Percentiles rank a stretch among this genome's conserved stretches.
Conservation (phyloP, 1,140 invertebrate species). For the Myzus persicae region DNA sequence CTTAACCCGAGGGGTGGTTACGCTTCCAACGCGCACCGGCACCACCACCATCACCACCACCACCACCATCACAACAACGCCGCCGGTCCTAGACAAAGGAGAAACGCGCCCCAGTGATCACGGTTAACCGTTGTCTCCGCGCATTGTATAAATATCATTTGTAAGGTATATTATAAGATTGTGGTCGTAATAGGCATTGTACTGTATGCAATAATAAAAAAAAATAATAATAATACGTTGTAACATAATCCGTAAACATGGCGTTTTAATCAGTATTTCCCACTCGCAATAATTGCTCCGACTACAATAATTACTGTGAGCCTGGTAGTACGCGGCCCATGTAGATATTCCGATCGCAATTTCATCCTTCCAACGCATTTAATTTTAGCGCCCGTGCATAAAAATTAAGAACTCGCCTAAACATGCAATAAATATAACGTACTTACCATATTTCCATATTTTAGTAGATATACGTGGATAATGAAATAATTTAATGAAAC, state of each 20-base stretch:
- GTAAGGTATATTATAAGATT: not conserved
- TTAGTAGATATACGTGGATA: not conserved
- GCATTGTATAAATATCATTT: not conserved
- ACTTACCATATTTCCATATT: too few species aligned
- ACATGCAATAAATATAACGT: not conserved
- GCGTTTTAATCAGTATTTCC: not conserved
- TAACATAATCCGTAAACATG: not conserved
- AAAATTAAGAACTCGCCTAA: not conserved
- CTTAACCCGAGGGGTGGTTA: conserved; percentile 31
- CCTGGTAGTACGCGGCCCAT: not conserved
- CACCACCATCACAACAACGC: not conserved
- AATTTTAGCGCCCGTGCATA: not conserved
- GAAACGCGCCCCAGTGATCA: not conserved
- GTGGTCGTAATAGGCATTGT: not conserved
- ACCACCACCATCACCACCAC: conserved; percentile 26
- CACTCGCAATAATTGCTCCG: too few species aligned
- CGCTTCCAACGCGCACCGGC: not conserved
- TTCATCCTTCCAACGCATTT: not conserved
- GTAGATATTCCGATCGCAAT: too few species aligned
- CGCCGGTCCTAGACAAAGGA: conserved; percentile 36
- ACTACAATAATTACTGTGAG: not conserved
- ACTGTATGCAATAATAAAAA: not conserved
- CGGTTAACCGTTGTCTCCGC: not conserved
- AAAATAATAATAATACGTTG: not conserved
- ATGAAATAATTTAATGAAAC: too few species aligned